Base-by-base conservation (phyloP, 37 sponge, comb jelly and placozoan genomes). In the Cladorhizidae sp. region DNA sequence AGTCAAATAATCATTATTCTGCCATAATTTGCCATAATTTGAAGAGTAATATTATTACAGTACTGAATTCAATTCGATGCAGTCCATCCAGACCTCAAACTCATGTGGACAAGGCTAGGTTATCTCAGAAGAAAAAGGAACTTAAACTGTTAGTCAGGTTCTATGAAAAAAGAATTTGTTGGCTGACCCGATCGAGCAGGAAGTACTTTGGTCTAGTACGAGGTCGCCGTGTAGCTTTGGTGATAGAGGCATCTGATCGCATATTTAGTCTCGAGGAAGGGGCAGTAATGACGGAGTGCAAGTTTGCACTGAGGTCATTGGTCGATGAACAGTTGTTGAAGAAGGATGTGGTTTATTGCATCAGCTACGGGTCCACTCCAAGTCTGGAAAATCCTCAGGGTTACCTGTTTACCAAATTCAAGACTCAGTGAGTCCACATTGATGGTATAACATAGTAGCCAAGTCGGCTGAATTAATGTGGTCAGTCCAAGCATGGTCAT, bases 161-260 rank as follows among this genome's bases (percentile, higher is more conserved):
- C 43, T 85, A 85, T 45, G 18, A 77, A 62, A 77, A 58, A 1
- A 58, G 61, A 23, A 68, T 85, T 40, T 33, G 62, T 15, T 64
- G 63, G 73, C 51, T 82, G 11, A 64, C 52, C 5, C 40, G 28
- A 23, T 38, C 22, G 0, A 82, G 83, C 83, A 73, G 74, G 37
- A 49, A 7, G 49, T 43, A 35, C 17, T 82, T 82, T 73, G 83
- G 83, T 2, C 52, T 42, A 21, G 49, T 85, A 12, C 40, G 28
- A n/a, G 85, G 85, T 0, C 11, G 23, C 22, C 70, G 36, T 1
- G 78, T 85, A 38, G 76, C 70, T 29, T 42, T 85, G 23, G 20
- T 85, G 50, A 70, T 77, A 21, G 85, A 85, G 29, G 40, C 70
- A 22, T 77, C 85, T 2, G 50, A 57, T 18, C 36, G 42, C 3